Evolutionary conservation across 2,888 invertebrate species (phyloP).

Genomic region (Elgonia sp.): DNA sequence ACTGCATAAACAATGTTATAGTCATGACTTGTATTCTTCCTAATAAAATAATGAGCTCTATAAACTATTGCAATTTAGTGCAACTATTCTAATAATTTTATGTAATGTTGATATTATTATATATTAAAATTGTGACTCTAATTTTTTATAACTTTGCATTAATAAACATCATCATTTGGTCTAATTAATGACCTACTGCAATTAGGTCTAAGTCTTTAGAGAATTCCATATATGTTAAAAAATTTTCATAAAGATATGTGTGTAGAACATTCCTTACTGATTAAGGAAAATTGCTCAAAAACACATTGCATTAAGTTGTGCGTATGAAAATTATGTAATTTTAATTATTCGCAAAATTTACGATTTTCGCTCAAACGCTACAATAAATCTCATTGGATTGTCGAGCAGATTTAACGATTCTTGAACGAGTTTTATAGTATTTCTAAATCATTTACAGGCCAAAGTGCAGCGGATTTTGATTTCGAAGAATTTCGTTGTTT

Average conservation of each 20-base stretch:
- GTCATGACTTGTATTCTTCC: constrained; percentile 28
- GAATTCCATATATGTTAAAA: not conserved
- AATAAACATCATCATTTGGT: constrained; percentile 32
- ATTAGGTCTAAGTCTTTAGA: constrained; percentile 16
- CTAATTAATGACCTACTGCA: constrained; percentile 38
- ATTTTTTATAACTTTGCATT: constrained; percentile 12
- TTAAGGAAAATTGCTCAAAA: constrained; percentile 52
- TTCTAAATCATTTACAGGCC: constrained; percentile 35
- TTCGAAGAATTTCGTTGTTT: constrained; percentile 40
- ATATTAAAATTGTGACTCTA: constrained; percentile 1
- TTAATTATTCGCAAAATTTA: constrained; percentile 49
- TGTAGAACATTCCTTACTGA: constrained; percentile 30
- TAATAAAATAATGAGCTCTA: constrained; percentile 47
- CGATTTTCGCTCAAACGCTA: constrained; percentile 44
- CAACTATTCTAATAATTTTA: constrained; percentile 31
- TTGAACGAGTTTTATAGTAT: constrained; percentile 37
- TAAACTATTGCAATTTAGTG: constrained; percentile 23
- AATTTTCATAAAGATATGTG: constrained; percentile 18
- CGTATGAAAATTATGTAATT: constrained; percentile 46
- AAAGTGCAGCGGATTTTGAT: constrained; percentile 40
- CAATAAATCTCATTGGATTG: constrained; percentile 48
- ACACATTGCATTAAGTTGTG: constrained; percentile 37
- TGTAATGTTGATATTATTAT: constrained; percentile 41
- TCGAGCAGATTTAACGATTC: constrained; percentile 41
- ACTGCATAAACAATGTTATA: constrained; percentile 44